Base-by-base conservation (phyloP, 1,140 invertebrate genomes). In the Asbolus verrucosus region DNA sequence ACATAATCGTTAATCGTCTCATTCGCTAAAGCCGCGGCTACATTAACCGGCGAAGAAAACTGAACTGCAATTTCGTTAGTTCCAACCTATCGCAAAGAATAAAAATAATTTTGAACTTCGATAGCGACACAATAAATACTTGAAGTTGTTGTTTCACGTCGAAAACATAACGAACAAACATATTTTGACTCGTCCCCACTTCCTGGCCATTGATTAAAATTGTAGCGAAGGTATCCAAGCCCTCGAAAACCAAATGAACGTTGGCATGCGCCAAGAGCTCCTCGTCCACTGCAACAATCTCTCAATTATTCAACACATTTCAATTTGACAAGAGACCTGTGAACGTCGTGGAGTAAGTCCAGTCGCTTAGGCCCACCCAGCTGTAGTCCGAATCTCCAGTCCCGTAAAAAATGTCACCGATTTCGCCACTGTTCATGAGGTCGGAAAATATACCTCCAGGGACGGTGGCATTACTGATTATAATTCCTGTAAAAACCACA, bases 391-490 rank as follows among this genome's bases (percentile, higher is more conserved):
- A 79, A 81, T 98, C 95, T 80, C 96, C 96, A 67, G 86, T 88
- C 1, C 88, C 84, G 46, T 83, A 86, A 61, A 95, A 88, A 11
- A 94, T 83, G 81, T 94, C 88, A 27, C 85, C 81, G 15, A 85
- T 82, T 9, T 95, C 87, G 0, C 84, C 83, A 3, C 83, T 83
- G 0, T 82, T 82, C 19, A 84, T 82, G 11, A 97, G 83, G 80
- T 94, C 94, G 0, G 90, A 89, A 78, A 94, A 97, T 69, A 97
- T 88, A 6, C 93, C 94, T 6, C 94, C 94, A 6, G 96, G 96
- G 0, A 97, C 90, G 16, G 77, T 82, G 6, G 84, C 89, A 0
- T 46, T 21, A 4, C n/a, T 3, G 11, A 21, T 24, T 24, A 27
- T 5, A 13, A 13, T 27, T 14, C 27, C 46, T 54, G 21, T 8